Evolutionary conservation across 2,888 invertebrate genomes (phyloP).

Genomic region (Xestia xanthographa): DNA sequence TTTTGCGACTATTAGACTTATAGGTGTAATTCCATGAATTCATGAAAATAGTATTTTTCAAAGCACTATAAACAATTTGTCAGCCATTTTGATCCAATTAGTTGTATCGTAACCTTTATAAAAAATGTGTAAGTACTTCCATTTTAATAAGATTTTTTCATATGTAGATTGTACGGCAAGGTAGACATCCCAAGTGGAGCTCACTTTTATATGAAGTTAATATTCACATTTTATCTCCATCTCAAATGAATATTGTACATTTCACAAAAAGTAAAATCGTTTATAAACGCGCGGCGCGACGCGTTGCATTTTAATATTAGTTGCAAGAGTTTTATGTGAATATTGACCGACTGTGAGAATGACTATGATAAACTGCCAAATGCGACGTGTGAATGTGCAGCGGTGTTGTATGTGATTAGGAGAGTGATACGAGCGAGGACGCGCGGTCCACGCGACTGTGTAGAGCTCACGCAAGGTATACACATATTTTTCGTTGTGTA

Average conservation of each 20-base stretch:
- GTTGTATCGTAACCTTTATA: slow-evolving; percentile 82
- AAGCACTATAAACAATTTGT: slow-evolving; percentile 85
- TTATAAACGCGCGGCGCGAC: slow-evolving; percentile 56
- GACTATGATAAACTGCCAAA: slow-evolving; percentile 89
- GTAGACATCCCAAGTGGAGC: slow-evolving; percentile 83
- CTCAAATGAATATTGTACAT: slow-evolving; percentile 71
- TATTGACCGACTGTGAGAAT: slow-evolving; percentile 81
- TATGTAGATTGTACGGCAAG: slow-evolving; percentile 86
- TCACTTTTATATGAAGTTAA: slow-evolving; percentile 80
- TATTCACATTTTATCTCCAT: slow-evolving; percentile 84
- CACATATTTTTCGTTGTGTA: slow-evolving; percentile 83
- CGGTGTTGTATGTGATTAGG: slow-evolving; percentile 59
- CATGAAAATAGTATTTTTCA: slow-evolving; percentile 82
- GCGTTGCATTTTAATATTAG: slow-evolving; percentile 74
- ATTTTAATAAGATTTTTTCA: slow-evolving; percentile 89
- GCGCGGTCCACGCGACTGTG: slow-evolving; percentile 64
- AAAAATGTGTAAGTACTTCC: slow-evolving; percentile 89
- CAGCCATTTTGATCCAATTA: slow-evolving; percentile 89
- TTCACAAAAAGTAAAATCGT: slow-evolving; percentile 67
- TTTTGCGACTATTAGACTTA: slow-evolving; percentile 84
- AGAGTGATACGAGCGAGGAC: slow-evolving; percentile 56
- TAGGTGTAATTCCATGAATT: slow-evolving; percentile 81
- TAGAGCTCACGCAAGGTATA: slow-evolving; percentile 72
- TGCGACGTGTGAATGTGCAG: slow-evolving; percentile 75
- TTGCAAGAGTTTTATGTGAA: slow-evolving; percentile 82